Conservation (phyloP, 2,113 vertebrate genomes). For the Rallus limicola region DNA sequence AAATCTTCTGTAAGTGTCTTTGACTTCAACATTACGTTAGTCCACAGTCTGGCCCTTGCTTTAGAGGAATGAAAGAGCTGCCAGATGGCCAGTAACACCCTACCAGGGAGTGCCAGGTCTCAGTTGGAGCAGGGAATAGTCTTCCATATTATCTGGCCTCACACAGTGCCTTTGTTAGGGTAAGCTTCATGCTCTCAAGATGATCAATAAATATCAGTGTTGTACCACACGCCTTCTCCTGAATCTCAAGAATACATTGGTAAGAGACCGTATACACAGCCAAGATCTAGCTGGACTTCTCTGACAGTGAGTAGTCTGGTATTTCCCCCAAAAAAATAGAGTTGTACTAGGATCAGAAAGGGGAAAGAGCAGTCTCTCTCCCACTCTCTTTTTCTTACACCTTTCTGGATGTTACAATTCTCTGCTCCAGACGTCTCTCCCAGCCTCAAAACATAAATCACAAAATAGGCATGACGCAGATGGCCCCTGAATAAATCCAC, state of each 20-base stretch:
- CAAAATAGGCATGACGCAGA: not conserved
- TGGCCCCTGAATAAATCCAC: not conserved
- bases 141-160: not conserved
- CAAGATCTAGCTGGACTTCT: not conserved
- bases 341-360: not conserved
- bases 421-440: not conserved
- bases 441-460: not conserved
- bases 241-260: not conserved
- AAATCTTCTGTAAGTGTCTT: not conserved
- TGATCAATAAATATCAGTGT: not conserved
- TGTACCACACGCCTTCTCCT: not conserved
- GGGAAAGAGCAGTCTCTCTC: not conserved
- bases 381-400: not conserved
- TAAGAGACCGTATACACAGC: not conserved
- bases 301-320: not conserved
- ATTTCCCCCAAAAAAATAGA: not conserved
- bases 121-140: not conserved
- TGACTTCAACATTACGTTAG: not conserved
- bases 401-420: not conserved
- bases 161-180: fast-evolving
- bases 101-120: not conserved
- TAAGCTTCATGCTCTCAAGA: not conserved
- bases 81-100: not conserved
- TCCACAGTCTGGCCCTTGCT: not conserved
- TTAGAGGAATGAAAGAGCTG: not conserved